Conservation (phyloP, 1,140 invertebrate species). For the Nomia melanderi region DNA sequence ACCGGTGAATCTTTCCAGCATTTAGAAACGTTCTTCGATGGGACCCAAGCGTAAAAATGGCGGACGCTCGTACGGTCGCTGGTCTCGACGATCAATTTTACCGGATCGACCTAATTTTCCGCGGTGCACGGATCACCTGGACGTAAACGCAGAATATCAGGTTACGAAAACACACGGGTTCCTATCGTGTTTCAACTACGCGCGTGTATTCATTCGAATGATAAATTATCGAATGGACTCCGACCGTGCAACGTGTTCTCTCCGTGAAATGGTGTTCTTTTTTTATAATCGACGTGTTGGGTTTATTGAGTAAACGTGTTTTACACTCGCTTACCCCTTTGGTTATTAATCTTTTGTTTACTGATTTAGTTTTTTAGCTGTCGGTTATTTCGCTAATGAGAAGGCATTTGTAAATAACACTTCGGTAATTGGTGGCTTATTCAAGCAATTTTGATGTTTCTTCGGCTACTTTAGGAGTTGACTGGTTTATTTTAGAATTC, state of each 20-base stretch:
- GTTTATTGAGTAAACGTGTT: neutral
- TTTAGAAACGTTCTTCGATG: no score
- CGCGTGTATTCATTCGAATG: neutral
- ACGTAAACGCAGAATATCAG: neutral
- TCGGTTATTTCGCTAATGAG: no score
- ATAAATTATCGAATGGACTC: neutral
- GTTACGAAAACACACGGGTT: neutral
- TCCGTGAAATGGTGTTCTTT: neutral
- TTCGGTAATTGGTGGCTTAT: no score
- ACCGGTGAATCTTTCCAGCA: no score
- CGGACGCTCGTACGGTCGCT: neutral
- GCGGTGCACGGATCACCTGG: neutral
- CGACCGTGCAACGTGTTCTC: neutral
- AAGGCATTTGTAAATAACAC: no score
- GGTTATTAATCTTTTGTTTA: neutral
- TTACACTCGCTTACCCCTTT: neutral
- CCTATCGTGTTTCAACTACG: neutral
- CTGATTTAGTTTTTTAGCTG: no score
- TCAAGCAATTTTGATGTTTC: no score
- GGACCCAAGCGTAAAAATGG: neutral
- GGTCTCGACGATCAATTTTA: neutral
- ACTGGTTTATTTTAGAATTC: no score
- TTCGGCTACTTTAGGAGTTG: no score
- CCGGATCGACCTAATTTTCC: constrained; percentile 27
- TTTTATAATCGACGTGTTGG: neutral